These are phyloP conservation scores for Acronicta aceris DNA, from an alignment of 2,888 invertebrate species.

Conservation along the genomic window DNA sequence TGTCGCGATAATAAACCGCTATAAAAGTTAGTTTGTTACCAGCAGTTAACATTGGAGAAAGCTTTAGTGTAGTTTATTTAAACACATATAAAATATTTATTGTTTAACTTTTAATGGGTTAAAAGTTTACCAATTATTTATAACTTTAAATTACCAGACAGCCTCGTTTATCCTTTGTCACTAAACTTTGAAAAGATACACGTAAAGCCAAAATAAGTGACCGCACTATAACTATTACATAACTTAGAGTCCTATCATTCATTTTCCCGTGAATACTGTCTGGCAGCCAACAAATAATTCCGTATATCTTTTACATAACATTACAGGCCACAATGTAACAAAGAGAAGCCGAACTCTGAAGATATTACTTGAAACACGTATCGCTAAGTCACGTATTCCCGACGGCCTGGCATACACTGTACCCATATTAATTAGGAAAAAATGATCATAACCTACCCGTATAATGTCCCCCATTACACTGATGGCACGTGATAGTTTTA, in stretches of 20 bases:
- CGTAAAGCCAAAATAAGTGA: slow-evolving; percentile 9
- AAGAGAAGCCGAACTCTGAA: slow-evolving; percentile 40
- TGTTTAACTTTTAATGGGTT: slow-evolving; percentile 9
- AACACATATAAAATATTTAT: slow-evolving; percentile 6
- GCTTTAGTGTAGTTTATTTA: slow-evolving; percentile 27
- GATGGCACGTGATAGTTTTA: slow-evolving; percentile 53
- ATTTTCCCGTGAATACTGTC: slow-evolving; percentile 33
- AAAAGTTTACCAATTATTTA: too few species aligned
- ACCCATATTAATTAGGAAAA: slow-evolving; percentile 50
- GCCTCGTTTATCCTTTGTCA: not conserved
- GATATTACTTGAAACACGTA: slow-evolving; percentile 30
- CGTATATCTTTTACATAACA: slow-evolving; percentile 46
- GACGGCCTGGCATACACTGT: slow-evolving; percentile 22
- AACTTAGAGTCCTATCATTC: slow-evolving; percentile 23
- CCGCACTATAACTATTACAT: slow-evolving; percentile 11
- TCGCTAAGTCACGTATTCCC: slow-evolving; percentile 39
- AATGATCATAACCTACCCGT: slow-evolving; percentile 53
- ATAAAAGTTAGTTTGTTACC: slow-evolving; percentile 55
- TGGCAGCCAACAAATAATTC: slow-evolving; percentile 38
- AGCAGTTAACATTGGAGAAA: slow-evolving; percentile 26
- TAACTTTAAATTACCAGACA: too few species aligned
- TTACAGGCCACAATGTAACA: slow-evolving; percentile 37
- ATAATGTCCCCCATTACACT: slow-evolving; percentile 54
- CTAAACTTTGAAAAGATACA: slow-evolving; percentile 3
- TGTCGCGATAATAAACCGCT: slow-evolving; percentile 71